Evolutionary conservation across 2,113 vertebrate species (phyloP).

Genomic region (Gasterosteus nipponicus): DNA sequence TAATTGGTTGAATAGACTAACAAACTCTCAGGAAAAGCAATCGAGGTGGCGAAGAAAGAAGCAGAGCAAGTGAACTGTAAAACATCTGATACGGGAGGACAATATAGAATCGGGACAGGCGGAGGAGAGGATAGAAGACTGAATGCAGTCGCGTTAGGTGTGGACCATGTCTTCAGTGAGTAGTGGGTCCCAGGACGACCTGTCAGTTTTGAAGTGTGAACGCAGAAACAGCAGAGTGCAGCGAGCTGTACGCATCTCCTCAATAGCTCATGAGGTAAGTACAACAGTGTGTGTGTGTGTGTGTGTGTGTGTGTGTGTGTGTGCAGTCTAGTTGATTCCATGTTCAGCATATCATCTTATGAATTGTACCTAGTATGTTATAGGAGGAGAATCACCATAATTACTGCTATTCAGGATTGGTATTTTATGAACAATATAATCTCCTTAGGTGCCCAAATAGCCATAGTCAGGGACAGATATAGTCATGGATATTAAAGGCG

Average conservation of each 20-base stretch:
- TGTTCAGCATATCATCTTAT: not conserved
- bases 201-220: not conserved
- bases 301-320: not conserved
- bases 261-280: conserved; percentile 4
- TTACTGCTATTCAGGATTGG: not conserved
- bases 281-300: not conserved
- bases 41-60: not conserved
- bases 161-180: not conserved
- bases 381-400: not conserved
- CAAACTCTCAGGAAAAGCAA: not conserved
- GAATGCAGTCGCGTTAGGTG: not conserved
- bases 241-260: conserved; percentile 1
- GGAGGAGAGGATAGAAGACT: not conserved
- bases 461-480: too few species aligned
- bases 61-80: not conserved
- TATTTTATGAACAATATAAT: not conserved
- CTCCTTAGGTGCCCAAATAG: not conserved
- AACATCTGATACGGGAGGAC: not conserved
- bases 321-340: not conserved
- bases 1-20: not conserved
- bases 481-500: too few species aligned
- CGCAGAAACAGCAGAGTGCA: not conserved
- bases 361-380: not conserved
- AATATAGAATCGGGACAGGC: not conserved
- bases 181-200: not conserved